Evolutionary conservation across 2,113 vertebrate genomes (phyloP).

Genomic region (Bungarus multicinctus): DNA sequence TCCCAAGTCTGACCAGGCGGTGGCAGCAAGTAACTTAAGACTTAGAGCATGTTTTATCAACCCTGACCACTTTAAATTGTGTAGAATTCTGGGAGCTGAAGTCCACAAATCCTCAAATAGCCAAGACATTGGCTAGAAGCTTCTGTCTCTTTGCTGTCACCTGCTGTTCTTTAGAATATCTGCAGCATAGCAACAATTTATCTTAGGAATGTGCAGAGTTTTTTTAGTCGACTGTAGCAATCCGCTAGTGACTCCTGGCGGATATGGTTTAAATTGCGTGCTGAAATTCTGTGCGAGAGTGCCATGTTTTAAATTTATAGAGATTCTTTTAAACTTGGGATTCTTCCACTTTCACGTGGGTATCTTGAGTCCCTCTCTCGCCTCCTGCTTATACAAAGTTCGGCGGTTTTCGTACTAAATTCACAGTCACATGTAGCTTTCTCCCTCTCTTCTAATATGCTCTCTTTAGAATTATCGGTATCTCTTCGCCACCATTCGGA

Average conservation of each 20-base stretch:
- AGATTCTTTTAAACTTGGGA: not conserved
- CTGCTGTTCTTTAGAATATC: not conserved
- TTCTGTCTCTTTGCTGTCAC: not conserved
- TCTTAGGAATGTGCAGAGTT: not conserved
- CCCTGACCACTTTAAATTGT: not conserved
- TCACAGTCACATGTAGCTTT: not conserved
- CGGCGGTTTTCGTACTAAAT: not conserved
- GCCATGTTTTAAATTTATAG: not conserved
- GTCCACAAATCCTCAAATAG: not conserved
- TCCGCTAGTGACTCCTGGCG: not conserved
- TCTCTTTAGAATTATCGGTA: not conserved
- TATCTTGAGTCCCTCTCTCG: not conserved
- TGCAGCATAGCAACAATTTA: not conserved
- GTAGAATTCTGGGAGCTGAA: not conserved
- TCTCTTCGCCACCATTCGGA: not conserved
- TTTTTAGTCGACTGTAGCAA: not conserved
- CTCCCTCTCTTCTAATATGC: not conserved
- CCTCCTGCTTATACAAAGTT: not conserved
- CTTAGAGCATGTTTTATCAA: not conserved
- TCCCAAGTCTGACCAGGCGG: not conserved
- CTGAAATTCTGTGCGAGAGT: not conserved
- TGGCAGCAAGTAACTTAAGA: not conserved
- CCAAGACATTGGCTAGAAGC: not conserved
- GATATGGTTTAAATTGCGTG: not conserved
- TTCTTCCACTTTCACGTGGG: not conserved